Evolutionary conservation across 2,797 vertebrate species (phyloP), one percentile per base, ranked within the genome.

Genomic region (Sphenodon punctatus): DNA sequence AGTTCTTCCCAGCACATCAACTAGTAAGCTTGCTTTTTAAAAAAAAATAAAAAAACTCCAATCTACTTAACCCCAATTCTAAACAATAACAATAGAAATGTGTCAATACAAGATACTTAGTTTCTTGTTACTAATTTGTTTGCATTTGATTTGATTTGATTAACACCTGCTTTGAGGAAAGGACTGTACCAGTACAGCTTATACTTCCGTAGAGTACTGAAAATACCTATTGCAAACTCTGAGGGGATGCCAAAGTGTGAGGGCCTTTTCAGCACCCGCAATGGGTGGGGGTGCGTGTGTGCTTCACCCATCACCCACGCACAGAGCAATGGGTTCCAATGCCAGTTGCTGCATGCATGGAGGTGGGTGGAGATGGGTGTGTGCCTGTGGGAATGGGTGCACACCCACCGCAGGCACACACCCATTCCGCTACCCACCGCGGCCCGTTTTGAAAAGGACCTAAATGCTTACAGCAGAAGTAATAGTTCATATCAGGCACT

Each of bases 191-290:
- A 84, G 27, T 42, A 73, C 88, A 72, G 56, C 63, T 8, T 84
- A 53, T 87, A 79, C 84, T 92, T 88, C 81, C 82, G 30, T 71
- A 86, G 72, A 63, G 19, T 82, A 43, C 63, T 76, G 49, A 78
- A 86, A 87, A 89, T 84, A 89, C 81, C 70, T 85, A 63, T 60
- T 81, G 8, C 30, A 65, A 88, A 67, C 75, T 84, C 66, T 88
- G 55, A 79, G 75, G 68, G 81, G 72, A 71, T 79, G 25, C 34
- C 22, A 30, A 32, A 36, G 19, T n/a, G n/a, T n/a, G n/a, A n/a
- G n/a, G n/a, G n/a, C n/a, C n/a, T n/a, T n/a, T n/a, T n/a, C n/a
- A n/a, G n/a, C n/a, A n/a, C n/a, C n/a, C n/a, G n/a, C n/a, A n/a
- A n/a, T n/a, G n/a, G n/a, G n/a, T n/a, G n/a, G n/a, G n/a, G n/a